A percentile compares a stretch with the other conserved stretches of the same genome.
These are phyloP conservation scores for Amphiprion ocellaris DNA, from an alignment of 2,113 vertebrate species.

Conservation along the genomic window DNA sequence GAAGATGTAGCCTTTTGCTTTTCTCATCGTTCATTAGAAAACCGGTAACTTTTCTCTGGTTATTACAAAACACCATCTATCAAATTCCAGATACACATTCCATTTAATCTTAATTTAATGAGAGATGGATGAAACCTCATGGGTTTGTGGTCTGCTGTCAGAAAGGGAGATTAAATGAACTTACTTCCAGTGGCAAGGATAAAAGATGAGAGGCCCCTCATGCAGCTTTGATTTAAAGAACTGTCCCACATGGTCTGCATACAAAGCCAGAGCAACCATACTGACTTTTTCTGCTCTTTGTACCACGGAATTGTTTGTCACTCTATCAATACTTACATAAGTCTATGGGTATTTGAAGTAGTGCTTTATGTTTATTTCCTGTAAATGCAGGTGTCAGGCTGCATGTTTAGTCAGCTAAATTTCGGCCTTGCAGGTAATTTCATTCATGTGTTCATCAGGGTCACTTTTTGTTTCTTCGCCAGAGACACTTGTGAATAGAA, in stretches of 20 bases:
- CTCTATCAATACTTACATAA: conserved; percentile 1
- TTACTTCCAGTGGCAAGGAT: conserved; percentile 23
- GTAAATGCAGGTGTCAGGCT: neutral
- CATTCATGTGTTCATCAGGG: neutral
- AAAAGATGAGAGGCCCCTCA: conserved; percentile 45
- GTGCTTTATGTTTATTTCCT: neutral
- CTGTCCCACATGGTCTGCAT: conserved; percentile 26
- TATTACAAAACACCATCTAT: conserved; percentile 32
- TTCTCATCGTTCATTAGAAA: neutral
- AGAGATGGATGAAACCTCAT: conserved; percentile 47
- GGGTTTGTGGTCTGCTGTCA: conserved; percentile 49
- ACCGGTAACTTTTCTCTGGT: conserved; percentile 13
- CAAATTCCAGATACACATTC: neutral
- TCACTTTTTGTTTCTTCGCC: neutral
- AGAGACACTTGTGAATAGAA: too few relatives aligned
- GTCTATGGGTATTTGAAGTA: neutral
- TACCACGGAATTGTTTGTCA: conserved; percentile 5
- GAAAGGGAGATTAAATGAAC: conserved; percentile 53
- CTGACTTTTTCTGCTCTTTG: conserved; percentile 5
- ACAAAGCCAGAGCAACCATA: conserved; percentile 30
- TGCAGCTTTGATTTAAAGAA: conserved; percentile 36
- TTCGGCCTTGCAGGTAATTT: neutral
- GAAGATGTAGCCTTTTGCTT: too few relatives aligned
- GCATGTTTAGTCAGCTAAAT: neutral
- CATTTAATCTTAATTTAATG: conserved; percentile 47